phyloP scores from a whole-genome alignment of 1,140 invertebrate species.

The Subanguina moxae region DNA sequence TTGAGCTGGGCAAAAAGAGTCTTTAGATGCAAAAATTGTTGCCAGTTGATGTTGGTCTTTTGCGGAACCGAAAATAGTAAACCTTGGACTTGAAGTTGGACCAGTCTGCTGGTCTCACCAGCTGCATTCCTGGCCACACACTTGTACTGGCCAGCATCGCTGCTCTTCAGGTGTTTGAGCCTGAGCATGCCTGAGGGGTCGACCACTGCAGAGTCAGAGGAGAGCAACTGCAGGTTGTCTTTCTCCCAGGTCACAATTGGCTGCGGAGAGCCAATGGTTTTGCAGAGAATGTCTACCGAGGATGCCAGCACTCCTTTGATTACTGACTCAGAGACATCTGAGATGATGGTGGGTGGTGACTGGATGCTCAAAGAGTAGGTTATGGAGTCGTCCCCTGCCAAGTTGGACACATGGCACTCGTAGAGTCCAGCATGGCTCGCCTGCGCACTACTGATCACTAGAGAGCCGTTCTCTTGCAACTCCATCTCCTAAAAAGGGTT shows the following conservation, averaged over 20 bases:
- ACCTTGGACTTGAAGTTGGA: slow-evolving; percentile 33
- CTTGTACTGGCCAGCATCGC: slow-evolving; percentile 71
- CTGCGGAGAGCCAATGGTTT: slow-evolving; percentile 61
- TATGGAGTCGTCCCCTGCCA: slow-evolving; percentile 46
- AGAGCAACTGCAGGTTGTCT: slow-evolving; percentile 34
- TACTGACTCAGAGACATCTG: slow-evolving; percentile 28
- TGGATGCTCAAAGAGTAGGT: slow-evolving; percentile 38
- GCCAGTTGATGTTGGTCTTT: too few species aligned
- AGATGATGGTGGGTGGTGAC: slow-evolving; percentile 47
- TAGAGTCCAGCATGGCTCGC: slow-evolving; percentile 42
- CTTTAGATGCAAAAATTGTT: too few species aligned
- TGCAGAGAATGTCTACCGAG: slow-evolving; percentile 59
- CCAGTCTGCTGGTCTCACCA: slow-evolving; percentile 64
- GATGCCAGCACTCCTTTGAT: slow-evolving; percentile 42
- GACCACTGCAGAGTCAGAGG: slow-evolving; percentile 4
- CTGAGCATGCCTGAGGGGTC: slow-evolving; percentile 23
- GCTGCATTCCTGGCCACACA: slow-evolving; percentile 78
- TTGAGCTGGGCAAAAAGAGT: too few species aligned
- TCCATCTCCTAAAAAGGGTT: slow-evolving; percentile 11
- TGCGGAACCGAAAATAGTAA: background rate
- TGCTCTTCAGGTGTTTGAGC: slow-evolving; percentile 26
- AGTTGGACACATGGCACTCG: slow-evolving; percentile 48
- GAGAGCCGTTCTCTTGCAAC: slow-evolving; percentile 34
- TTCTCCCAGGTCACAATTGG: slow-evolving; percentile 61
- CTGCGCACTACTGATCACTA: slow-evolving; percentile 41